Evolutionary conservation across 2,888 invertebrate genomes (phyloP).

Genomic region (Scaptomyza tumidula): DNA sequence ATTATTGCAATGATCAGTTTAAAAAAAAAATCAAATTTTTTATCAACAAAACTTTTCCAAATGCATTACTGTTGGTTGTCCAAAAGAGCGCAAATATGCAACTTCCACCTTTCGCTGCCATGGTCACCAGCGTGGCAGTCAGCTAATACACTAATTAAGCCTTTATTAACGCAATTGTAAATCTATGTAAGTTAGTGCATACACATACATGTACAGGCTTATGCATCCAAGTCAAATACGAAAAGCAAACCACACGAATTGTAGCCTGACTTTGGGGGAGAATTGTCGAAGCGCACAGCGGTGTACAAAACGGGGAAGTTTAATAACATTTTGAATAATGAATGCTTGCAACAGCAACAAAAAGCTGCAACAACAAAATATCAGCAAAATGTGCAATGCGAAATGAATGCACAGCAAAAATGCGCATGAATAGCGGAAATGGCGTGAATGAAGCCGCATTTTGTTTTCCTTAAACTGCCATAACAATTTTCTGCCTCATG

Average conservation of each 20-base stretch:
- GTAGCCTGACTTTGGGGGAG: conserved; percentile 40
- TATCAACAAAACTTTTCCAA: conserved; percentile 28
- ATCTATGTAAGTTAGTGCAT: conserved; percentile 1
- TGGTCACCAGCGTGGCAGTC: conserved; percentile 52
- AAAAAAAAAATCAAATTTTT: conserved; percentile 21
- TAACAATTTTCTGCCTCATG: conserved; percentile 35
- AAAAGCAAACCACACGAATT: conserved; percentile 44
- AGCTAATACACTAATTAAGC: conserved; percentile 68
- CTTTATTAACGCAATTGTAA: conserved; percentile 69
- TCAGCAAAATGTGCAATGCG: conserved; percentile 50
- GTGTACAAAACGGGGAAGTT: conserved; percentile 72
- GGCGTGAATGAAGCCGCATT: conserved; percentile 62
- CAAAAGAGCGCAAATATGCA: conserved; percentile 32
- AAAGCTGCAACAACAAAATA: conserved; percentile 27
- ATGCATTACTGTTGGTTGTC: conserved; percentile 30
- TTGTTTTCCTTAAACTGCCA: conserved; percentile 74
- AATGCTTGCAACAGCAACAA: conserved; percentile 41
- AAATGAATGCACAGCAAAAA: conserved; percentile 66
- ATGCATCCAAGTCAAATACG: conserved; percentile 28
- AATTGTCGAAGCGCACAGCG: conserved; percentile 53
- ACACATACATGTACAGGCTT: not conserved
- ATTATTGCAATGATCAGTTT: conserved; percentile 4
- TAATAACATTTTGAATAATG: conserved; percentile 73
- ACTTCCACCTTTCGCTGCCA: conserved; percentile 77
- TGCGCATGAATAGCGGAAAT: conserved; percentile 73